Base-by-base conservation (phyloP, 2,888 invertebrate species). In the Augiades crinisus region DNA sequence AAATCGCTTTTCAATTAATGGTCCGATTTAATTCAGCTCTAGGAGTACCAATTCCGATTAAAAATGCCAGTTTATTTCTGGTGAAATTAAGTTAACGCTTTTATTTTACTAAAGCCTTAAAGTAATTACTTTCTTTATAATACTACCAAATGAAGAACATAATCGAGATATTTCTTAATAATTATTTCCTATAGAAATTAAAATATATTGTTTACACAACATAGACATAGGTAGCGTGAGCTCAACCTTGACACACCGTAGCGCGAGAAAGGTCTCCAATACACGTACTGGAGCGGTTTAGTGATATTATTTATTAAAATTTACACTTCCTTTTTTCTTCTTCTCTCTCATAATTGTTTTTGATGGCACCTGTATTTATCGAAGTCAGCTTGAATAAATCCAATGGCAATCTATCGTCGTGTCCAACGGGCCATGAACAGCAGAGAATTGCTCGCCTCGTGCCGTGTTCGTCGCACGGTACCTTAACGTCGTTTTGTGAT, bases 401-500 rank as follows among this genome's bases (percentile, higher is more conserved):
- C 12, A 5, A 30, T 12, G 5, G 30, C 30, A 30, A 30, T 30
- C 5, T 30, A 30, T 30, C 12, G 5, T 30, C 6, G 12, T 37
- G 37, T 19, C 6, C 14, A 36, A 36, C 36, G 10, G 14, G 10
- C 17, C 5, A 3, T 10, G 19, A 19, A 37, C 19, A 38, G 13
- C 7, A 24, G 24, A 40, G 14, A 30, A 30, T 27, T 16, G 5
- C 12, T 27, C 27, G 8, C 3, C 30, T 36, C 36, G 4, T 19
- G 24, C 24, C 24, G n/a, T 17, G 6, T 14, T 17, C 17, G 55
- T 34, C 53, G 44, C 53, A 50, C 45, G 50, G 59, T 55, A 53
- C 56, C 59, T 59, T 61, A 60, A 62, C 65, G 62, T 63, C 61
- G 62, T 65, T 65, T 65, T 59, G 65, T 59, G 61, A 60, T 66